Percentiles rank a stretch among this genome's conserved stretches.
Conservation (phyloP, 2,888 invertebrate genomes). For the Macrosoma leucophasiata region DNA sequence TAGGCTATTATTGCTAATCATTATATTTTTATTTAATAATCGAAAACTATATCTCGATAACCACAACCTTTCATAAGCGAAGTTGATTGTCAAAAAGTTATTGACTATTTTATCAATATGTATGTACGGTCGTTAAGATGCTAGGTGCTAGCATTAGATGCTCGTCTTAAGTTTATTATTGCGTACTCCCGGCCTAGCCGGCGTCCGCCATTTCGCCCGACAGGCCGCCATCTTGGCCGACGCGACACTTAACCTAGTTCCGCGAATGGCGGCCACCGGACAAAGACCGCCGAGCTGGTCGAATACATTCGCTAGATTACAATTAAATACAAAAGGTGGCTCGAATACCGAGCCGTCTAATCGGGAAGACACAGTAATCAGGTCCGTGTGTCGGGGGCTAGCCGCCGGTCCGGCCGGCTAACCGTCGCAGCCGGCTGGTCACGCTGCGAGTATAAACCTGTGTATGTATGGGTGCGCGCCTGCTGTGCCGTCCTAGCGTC, state of each 20-base stretch:
- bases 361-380: constrained; percentile 44
- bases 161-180: constrained; percentile 55
- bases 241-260: constrained; percentile 67
- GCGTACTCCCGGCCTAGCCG: constrained; percentile 58
- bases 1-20: constrained; percentile 72
- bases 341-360: constrained; percentile 30
- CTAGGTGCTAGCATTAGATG: constrained; percentile 53
- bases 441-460: too few relatives aligned
- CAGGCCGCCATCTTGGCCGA: constrained; percentile 63
- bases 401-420: constrained; percentile 14
- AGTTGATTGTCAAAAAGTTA: constrained; percentile 70
- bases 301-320: constrained; percentile 51
- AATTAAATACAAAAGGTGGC: constrained; percentile 50
- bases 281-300: constrained; percentile 50
- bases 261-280: constrained; percentile 41
- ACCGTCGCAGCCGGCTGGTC: constrained; percentile 26
- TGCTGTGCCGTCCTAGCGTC: constrained; percentile 73
- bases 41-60: constrained; percentile 73
- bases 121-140: constrained; percentile 54
- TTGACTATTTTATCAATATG: constrained; percentile 69
- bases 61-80: constrained; percentile 76
- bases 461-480: constrained; percentile 71
- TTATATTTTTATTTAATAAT: constrained; percentile 59
- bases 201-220: constrained; percentile 63
- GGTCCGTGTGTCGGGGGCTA: constrained; percentile 27